Percentiles rank a stretch among this genome's conserved stretches.
Conservation (phyloP, 2,797 vertebrate species). For the Champsocephalus gunnari region DNA sequence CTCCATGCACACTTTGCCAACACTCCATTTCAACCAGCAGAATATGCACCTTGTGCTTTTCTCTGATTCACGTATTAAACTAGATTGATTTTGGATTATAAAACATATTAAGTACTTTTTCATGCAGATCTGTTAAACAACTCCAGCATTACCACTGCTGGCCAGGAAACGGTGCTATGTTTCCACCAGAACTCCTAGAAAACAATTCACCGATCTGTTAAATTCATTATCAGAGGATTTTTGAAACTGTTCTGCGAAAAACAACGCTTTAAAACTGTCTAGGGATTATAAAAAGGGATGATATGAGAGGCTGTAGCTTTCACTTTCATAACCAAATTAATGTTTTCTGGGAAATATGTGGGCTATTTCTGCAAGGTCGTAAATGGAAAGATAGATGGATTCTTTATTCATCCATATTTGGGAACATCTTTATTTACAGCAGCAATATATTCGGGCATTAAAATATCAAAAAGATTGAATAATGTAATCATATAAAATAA, state of each 20-base stretch:
- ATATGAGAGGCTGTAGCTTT: background rate
- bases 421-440: no score
- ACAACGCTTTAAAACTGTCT: background rate
- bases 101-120: no score
- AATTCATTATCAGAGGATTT: constrained; percentile 2
- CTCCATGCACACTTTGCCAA: no score
- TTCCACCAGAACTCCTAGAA: constrained; percentile 30
- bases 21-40: no score
- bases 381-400: background rate
- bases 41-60: no score
- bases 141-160: constrained; percentile 39
- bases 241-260: background rate
- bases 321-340: background rate
- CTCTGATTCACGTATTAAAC: no score
- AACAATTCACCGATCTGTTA: background rate
- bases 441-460: no score
- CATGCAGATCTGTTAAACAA: no score
- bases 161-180: constrained; percentile 62
- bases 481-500: no score
- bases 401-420: no score
- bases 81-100: no score
- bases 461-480: no score
- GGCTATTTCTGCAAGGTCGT: background rate
- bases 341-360: constrained; percentile 6
- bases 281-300: background rate